Percentiles rank a stretch among this genome's conserved stretches.
These are phyloP conservation scores for Sus scrofa DNA, from an alignment of 2,113 vertebrate genomes.

Conservation along the genomic window T2T-Sscrofa CM000818.6:119495001-119495500, in stretches of 20 bases:
- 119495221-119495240: background rate
- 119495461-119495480: background rate
- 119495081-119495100: slow-evolving; percentile 96
- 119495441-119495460: background rate
- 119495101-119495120: slow-evolving; percentile 98
- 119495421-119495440: background rate
- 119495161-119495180: slow-evolving; percentile 99
- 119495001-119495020: slow-evolving; percentile 99
- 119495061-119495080: slow-evolving; percentile 97
- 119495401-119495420: background rate
- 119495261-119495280: background rate
- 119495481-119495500: background rate
- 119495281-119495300: background rate
- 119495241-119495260: background rate
- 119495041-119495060: slow-evolving; percentile 98
- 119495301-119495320: background rate
- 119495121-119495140: slow-evolving; percentile 98
- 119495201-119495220: slow-evolving; percentile 73
- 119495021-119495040: slow-evolving; percentile 98
- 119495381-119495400: background rate
- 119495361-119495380: background rate
- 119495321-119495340: background rate
- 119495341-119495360: background rate
- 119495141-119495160: slow-evolving; percentile 97
- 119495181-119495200: slow-evolving; percentile 93